Base-by-base conservation (phyloP, 2,797 vertebrate genomes). In the Trichosurus vulpecula region DNA sequence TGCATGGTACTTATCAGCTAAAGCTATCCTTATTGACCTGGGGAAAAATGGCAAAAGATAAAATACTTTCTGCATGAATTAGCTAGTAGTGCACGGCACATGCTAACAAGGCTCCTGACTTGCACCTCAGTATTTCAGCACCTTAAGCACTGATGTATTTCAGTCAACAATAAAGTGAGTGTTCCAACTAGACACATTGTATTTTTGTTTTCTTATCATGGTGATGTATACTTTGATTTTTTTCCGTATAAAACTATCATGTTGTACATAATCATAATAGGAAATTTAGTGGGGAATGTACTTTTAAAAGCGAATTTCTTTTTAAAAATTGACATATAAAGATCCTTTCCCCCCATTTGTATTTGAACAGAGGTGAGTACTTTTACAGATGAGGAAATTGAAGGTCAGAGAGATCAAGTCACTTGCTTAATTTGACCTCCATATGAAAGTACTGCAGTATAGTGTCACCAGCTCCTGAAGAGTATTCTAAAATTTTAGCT, bases 141-240 rank as follows among this genome's bases (percentile, higher is more conserved):
- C 94, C 96, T 97, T 97, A 94, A 92, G 52, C 19, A 55, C 47
- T 54, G 12, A 96, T 96, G 95, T 95, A 95, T 95, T 95, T 97
- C 51, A 93, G 81, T 97, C 96, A 97, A 94, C 74, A 98, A 98
- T 98, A 98, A 98, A 96, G 91, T 97, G 97, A 96, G 90, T 96
- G 87, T 96, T 98, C 96, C 96, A 98, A 97, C 35, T 41, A 91
- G 96, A 96, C 55, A 92, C 92, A 29, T 47, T 94, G 97, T 97
- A 97, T 97, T 97, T 92, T 97, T 96, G 51, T 94, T 95, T 97
- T 97, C 22, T 96, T 96, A 13, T 91, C 61, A 47, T 22, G 90
- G 89, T 51, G 29, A 11, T 52, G 27, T 97, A 95, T 66, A 92
- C 25, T 97, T 96, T 95, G 6, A 30, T 97, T 96, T 90, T 96